A percentile compares a stretch with the other conserved stretches of the same genome.
These are phyloP conservation scores for Lysiphlebus fabarum DNA, from an alignment of 1,140 invertebrate species.

Conservation along the genomic window DNA sequence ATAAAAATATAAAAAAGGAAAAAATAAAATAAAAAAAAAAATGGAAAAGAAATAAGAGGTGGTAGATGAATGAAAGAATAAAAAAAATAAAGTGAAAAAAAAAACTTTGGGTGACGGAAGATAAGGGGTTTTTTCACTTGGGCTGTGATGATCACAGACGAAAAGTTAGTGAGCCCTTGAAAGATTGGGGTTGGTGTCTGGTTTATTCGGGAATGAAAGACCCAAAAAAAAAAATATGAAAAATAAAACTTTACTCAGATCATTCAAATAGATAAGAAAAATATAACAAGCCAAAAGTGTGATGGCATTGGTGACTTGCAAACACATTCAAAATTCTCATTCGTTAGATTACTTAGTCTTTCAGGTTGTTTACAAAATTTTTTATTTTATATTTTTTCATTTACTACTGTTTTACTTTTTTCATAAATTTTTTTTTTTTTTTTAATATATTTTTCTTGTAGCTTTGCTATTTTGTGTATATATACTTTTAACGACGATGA, in stretches of 20 bases:
- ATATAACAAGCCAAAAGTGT: no score
- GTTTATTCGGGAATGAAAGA: no score
- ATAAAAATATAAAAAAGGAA: no score
- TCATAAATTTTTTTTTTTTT: neutral
- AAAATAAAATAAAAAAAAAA: neutral
- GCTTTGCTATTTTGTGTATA: no score
- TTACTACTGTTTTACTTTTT: slow-evolving; percentile 1
- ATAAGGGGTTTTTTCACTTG: no score
- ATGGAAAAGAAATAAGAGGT: slow-evolving; percentile 20
- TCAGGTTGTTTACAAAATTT: neutral
- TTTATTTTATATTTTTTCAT: neutral
- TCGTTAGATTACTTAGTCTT: neutral
- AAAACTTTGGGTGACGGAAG: neutral
- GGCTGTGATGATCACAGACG: no score
- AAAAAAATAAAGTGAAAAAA: neutral
- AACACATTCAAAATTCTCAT: neutral
- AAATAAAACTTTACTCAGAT: neutral
- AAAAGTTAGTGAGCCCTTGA: no score
- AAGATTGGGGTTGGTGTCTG: no score
- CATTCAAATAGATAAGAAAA: no score
- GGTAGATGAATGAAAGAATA: slow-evolving; percentile 1
- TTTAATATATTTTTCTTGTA: no score
- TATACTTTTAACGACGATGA: neutral
- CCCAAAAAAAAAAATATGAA: no score
- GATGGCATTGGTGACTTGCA: no score